Base-by-base conservation (phyloP, 2,888 invertebrate genomes). In the Sericinus montela region DNA sequence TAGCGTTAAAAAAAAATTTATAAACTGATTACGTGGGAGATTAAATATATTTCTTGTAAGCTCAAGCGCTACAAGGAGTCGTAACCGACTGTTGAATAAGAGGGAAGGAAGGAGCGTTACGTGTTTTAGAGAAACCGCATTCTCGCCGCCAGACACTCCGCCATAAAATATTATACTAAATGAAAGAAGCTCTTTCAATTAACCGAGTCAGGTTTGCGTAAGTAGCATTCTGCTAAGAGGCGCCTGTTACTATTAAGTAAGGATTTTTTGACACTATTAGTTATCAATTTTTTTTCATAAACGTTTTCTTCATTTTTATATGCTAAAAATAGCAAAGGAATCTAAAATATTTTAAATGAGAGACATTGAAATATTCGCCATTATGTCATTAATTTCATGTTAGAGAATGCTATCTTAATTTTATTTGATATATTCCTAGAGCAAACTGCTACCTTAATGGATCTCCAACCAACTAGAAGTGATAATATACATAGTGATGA, bases 111-210 rank as follows among this genome's bases (percentile, higher is more conserved):
- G 67, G 67, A 68, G 65, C 67, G 69, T 71, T 53, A 66, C 67
- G 68, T 57, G 71, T 67, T 61, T 64, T 69, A 75, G 67, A 63
- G 74, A 72, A 74, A 76, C 67, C 69, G 70, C 69, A 69, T 67
- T 63, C 64, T 67, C 63, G 68, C 67, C 60, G 60, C 58, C 65
- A 63, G 69, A 69, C 70, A 69, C 69, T 65, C 68, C 64, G 71
- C 76, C 71, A 72, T 82, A 82, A 85, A 86, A 83, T 85, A 86
- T 82, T 80, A 80, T 76, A 71, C 75, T 73, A 72, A 82, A 83
- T 73, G 82, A 83, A 83, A 84, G 80, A 80, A 82, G 81, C 80
- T 79, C 80, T 85, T 85, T 85, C 80, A 84, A 85, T 87, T 86
- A 87, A 83, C 75, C 64, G 72, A 79, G 76, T 72, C 76, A 80